A percentile compares a stretch with the other conserved stretches of the same genome.
Conservation (phyloP, 2,113 vertebrate species). For the Prunella fulvescens region DNA sequence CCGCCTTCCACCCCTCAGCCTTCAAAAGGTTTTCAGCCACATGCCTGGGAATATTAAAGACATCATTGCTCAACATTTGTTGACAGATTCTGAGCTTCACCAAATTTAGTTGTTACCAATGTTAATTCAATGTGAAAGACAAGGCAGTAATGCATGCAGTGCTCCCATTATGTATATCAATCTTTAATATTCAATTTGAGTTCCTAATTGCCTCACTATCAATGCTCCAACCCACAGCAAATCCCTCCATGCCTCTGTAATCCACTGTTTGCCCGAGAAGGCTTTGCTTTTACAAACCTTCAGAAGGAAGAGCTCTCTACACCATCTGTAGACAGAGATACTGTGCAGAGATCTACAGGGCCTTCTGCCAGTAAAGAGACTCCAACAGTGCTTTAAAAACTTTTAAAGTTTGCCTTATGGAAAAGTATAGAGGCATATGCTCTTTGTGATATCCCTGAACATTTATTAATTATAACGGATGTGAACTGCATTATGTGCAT, state of each 20-base stretch:
- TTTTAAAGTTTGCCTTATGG: not conserved
- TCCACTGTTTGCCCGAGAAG: not conserved
- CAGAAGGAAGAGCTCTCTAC: not conserved
- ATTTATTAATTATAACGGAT: not conserved
- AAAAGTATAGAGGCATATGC: not conserved
- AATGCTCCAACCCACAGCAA: slow-evolving; percentile 52
- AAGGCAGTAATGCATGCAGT: slow-evolving; percentile 65
- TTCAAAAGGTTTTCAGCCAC: slow-evolving; percentile 79
- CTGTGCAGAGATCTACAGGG: not conserved
- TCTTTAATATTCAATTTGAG: slow-evolving; percentile 64
- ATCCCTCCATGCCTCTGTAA: slow-evolving; percentile 53
- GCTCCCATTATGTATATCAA: slow-evolving; percentile 56
- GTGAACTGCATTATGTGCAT: not conserved
- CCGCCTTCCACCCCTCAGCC: slow-evolving; percentile 77
- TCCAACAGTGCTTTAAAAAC: not conserved
- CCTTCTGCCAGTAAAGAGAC: not conserved
- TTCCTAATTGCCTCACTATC: slow-evolving; percentile 63
- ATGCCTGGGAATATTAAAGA: slow-evolving; percentile 80
- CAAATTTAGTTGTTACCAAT: slow-evolving; percentile 67
- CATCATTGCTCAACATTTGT: slow-evolving; percentile 75
- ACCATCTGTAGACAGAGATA: not conserved
- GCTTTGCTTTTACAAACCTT: slow-evolving; percentile 16
- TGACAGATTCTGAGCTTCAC: slow-evolving; percentile 70
- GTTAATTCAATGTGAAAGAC: slow-evolving; percentile 59
- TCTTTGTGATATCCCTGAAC: not conserved